Evolutionary conservation across 2,888 invertebrate species (phyloP).

Genomic region (Trachelus iudaicus): DNA sequence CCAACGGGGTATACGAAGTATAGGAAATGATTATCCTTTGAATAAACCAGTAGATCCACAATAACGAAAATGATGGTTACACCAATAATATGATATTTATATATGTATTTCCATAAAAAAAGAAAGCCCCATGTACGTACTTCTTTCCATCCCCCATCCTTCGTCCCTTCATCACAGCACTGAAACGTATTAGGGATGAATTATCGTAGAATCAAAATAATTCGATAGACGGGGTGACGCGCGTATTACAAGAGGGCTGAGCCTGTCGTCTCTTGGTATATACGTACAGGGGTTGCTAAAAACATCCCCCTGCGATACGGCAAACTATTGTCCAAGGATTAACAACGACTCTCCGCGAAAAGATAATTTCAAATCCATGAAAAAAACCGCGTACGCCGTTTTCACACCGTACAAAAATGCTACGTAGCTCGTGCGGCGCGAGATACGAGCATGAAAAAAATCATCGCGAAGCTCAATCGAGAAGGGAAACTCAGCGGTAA

Average conservation of each 20-base stretch:
- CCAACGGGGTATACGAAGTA: background rate
- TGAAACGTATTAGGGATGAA: constrained; percentile 58
- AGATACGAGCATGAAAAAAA: background rate
- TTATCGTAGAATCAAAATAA: constrained; percentile 65
- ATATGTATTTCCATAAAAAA: constrained; percentile 43
- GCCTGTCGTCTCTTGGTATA: constrained; percentile 8
- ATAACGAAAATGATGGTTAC: background rate
- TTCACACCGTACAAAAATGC: background rate
- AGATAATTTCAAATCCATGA: background rate
- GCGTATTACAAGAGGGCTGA: constrained; percentile 43
- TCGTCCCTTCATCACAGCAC: constrained; percentile 27
- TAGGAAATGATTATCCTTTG: constrained; percentile 18
- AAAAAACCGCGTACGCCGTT: background rate
- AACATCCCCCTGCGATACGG: constrained; percentile 20
- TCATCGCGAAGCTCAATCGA: background rate
- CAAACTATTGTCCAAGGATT: constrained; percentile 28
- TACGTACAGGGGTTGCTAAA: constrained; percentile 21
- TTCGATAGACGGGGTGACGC: constrained; percentile 56
- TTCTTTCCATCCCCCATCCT: constrained; percentile 24
- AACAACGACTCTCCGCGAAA: background rate
- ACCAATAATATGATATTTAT: background rate
- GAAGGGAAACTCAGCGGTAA: background rate
- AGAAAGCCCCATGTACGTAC: constrained; percentile 19
- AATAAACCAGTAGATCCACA: constrained; percentile 15
- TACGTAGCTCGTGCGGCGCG: background rate